A percentile compares a stretch with the other conserved stretches of the same genome.
These are phyloP conservation scores for Eupsittula cactorum DNA, from an alignment of 2,113 vertebrate genomes.

Conservation along the genomic window DNA sequence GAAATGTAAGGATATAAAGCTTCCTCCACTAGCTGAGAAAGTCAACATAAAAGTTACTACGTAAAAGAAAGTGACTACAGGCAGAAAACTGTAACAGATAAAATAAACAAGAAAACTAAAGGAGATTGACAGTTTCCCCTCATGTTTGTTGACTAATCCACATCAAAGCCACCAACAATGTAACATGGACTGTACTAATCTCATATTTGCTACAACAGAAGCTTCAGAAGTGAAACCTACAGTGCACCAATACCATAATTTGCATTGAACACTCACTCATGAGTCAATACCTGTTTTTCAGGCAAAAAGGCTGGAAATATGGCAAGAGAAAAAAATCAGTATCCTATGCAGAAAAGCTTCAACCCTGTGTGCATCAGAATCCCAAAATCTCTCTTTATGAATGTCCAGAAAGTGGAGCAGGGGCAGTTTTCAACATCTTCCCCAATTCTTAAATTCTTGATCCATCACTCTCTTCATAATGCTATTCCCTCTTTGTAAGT, in stretches of 20 bases:
- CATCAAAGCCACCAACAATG: background rate
- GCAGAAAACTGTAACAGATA: background rate
- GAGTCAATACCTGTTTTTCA: background rate
- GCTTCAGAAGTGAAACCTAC: background rate
- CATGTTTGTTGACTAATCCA: background rate
- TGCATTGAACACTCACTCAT: fast-evolving
- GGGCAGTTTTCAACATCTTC: background rate
- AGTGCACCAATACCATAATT: background rate
- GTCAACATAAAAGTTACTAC: background rate
- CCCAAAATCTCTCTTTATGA: background rate
- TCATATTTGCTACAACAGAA: background rate
- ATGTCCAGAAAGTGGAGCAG: background rate
- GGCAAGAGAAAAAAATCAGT: background rate
- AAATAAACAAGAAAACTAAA: background rate
- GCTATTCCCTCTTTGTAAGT: background rate
- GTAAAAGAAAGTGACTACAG: background rate
- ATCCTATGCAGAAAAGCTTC: background rate
- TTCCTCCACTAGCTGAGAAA: background rate
- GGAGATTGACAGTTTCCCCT: background rate
- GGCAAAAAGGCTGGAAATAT: background rate
- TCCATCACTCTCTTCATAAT: background rate
- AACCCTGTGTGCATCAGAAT: background rate
- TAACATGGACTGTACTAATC: background rate
- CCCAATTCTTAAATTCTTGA: background rate
- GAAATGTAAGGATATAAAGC: background rate